Conservation (phyloP, 2,113 vertebrate species). For the Gymnogyps californianus region DNA sequence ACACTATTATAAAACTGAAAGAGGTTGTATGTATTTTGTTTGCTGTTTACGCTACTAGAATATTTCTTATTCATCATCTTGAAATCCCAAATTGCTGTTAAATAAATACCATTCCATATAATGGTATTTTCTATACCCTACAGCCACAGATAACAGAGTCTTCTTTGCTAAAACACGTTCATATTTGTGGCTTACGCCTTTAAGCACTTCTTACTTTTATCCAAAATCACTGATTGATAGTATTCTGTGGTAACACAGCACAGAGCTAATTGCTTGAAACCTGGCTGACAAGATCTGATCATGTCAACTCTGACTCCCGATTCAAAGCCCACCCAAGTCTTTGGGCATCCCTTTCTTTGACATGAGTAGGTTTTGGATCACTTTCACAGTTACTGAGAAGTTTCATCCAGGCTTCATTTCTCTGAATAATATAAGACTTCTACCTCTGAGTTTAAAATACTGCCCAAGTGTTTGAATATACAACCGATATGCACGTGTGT, state of each 20-base stretch:
- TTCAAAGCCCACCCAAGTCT: neutral
- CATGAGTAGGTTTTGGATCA: neutral
- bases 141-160: neutral
- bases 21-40: neutral
- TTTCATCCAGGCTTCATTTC: neutral
- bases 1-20: neutral
- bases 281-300: neutral
- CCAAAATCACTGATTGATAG: neutral
- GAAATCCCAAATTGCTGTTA: neutral
- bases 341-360: neutral
- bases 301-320: neutral
- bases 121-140: neutral
- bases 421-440: neutral
- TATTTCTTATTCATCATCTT: neutral
- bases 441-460: neutral
- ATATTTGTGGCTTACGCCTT: neutral
- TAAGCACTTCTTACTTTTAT: neutral
- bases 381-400: neutral
- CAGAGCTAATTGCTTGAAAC: neutral
- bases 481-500: accelerated
- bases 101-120: neutral
- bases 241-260: neutral
- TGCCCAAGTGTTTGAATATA: neutral
- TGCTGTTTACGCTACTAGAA: neutral
- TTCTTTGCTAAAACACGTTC: neutral